Evolutionary conservation across 2,888 invertebrate species (phyloP).

Genomic region (Lomographa bimaculata): DNA sequence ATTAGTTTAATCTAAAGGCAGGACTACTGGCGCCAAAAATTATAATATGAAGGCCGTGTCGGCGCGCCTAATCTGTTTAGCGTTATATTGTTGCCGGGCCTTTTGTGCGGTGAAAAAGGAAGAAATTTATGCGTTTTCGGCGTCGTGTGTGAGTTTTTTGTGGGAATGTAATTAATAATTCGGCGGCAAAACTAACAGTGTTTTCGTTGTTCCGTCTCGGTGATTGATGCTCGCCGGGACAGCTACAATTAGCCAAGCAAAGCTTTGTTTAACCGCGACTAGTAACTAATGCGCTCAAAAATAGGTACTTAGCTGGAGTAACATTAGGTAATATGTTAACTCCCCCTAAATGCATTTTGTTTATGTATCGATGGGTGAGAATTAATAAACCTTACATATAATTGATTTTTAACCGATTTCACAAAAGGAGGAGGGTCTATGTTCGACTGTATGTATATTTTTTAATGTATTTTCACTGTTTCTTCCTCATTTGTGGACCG

Average conservation of each 20-base stretch:
- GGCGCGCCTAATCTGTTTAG: constrained; percentile 79
- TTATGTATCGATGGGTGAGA: too few relatives aligned
- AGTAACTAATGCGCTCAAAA: constrained; percentile 15
- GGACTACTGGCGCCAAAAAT: constrained; percentile 84
- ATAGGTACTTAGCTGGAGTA: constrained; percentile 1
- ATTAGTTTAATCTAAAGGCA: constrained; percentile 83
- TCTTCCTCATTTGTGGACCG: too few relatives aligned
- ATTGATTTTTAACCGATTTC: too few relatives aligned
- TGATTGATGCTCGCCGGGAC: constrained; percentile 70
- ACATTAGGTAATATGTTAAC: neutral
- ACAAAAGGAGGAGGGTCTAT: too few relatives aligned
- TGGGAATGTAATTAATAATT: constrained; percentile 83
- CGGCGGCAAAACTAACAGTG: constrained; percentile 85
- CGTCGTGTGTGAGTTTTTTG: constrained; percentile 81
- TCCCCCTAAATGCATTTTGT: neutral
- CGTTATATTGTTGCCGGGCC: constrained; percentile 74
- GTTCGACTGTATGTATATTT: too few relatives aligned
- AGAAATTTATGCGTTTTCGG: constrained; percentile 83
- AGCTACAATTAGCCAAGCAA: constrained; percentile 55
- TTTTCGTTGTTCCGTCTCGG: constrained; percentile 74
- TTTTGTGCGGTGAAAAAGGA: constrained; percentile 82
- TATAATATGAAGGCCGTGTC: constrained; percentile 79
- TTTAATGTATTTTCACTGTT: too few relatives aligned
- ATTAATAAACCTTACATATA: too few relatives aligned
- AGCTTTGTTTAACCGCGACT: constrained; percentile 30